Evolutionary conservation across 2,888 invertebrate species (phyloP), one percentile per base, ranked within the genome.

Genomic region (Galerucella pusilla): DNA sequence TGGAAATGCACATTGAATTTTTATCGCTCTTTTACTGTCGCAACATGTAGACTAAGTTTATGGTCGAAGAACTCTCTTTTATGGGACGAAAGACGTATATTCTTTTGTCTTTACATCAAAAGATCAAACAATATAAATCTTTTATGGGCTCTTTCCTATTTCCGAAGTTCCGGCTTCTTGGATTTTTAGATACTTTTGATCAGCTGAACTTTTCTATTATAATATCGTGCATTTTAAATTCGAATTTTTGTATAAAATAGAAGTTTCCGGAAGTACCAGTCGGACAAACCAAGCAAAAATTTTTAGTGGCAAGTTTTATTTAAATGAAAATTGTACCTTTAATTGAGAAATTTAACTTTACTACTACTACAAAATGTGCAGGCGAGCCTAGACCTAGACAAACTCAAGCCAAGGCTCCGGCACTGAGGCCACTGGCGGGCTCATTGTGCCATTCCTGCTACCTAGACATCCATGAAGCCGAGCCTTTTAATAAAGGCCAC

Each of bases 21-120:
- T 87, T 87, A 88, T 88, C 84, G 86, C 84, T 83, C 82, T 86
- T 87, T 87, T 87, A 88, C 85, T 87, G 86, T 87, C 87, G 87
- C 86, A 87, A 87, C 87, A 87, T 87, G 86, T 86, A 87, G 86
- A 86, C 85, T 86, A 85, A 86, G 84, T 86, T 86, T 85, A 85
- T 85, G 84, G 84, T 84, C 83, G 84, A 81, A 80, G 81, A 84
- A 85, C 84, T 85, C 85, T 83, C 85, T 85, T 86, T 87, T 87
- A 87, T 85, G 84, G 83, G 85, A 81, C 80, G 80, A 80, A 81
- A 82, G 83, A 81, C 81, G 82, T 80, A 83, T 73, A 71, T 84
- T 85, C 80, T 85, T 85, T 85, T 85, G 85, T 86, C 84, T 84
- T 82, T 82, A 80, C 81, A 80, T 82, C 81, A 81, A 84, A 42